Percentiles rank a stretch among this genome's conserved stretches.
Conservation (phyloP, 2,888 invertebrate species). For the Deilephila porcellus region DNA sequence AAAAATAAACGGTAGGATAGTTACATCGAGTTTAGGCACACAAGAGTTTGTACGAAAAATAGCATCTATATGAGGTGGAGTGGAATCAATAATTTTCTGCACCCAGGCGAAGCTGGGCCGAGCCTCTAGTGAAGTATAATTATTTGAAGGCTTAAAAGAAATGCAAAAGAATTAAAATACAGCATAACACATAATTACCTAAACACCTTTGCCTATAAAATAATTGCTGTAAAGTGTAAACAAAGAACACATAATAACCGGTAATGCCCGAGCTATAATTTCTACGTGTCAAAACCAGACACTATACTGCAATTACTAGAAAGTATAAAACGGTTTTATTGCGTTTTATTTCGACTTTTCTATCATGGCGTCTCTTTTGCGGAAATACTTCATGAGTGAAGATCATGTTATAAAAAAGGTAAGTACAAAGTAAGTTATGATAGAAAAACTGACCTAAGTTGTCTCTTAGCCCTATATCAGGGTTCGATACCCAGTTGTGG, state of each 20-base stretch:
- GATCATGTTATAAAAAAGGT: conserved; percentile 1
- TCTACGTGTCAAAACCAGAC: conserved; percentile 9
- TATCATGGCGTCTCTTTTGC: conserved; percentile 14
- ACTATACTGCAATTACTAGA: background rate
- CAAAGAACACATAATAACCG: conserved; percentile 2
- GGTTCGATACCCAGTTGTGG: too few species aligned
- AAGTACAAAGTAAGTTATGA: background rate
- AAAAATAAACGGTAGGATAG: too few species aligned
- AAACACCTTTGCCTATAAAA: background rate
- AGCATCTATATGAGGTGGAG: too few species aligned
- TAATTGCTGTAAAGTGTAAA: background rate
- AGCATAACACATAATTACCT: background rate
- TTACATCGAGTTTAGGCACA: too few species aligned
- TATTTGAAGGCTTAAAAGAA: background rate
- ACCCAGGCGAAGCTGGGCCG: too few species aligned
- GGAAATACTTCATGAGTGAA: background rate
- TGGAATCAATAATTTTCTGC: too few species aligned
- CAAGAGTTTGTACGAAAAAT: too few species aligned
- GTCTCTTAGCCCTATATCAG: too few species aligned
- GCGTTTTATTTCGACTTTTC: background rate
- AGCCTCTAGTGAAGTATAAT: background rate
- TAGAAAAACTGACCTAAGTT: too few species aligned
- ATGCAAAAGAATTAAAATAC: background rate
- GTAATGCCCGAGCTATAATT: background rate
- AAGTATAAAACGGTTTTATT: background rate